A percentile compares a stretch with the other conserved stretches of the same genome.
Conservation (phyloP, 2,888 invertebrate species). For the Antitype chi region DNA sequence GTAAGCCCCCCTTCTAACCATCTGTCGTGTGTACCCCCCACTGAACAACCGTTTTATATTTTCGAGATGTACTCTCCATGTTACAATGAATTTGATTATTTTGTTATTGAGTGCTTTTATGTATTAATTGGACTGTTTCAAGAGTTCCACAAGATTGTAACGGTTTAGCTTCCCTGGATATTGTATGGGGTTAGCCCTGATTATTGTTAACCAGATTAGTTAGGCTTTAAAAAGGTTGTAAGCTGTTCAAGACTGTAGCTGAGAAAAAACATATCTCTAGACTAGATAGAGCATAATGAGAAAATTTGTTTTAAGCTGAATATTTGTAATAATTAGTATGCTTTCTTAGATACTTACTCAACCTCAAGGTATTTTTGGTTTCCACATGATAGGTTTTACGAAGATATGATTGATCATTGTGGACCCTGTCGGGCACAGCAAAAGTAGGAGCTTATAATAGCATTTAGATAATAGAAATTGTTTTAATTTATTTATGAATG, state of each 20-base stretch:
- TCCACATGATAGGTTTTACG: too few relatives aligned
- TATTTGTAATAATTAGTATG: neutral
- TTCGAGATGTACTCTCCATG: conserved; percentile 70
- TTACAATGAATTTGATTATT: conserved; percentile 75
- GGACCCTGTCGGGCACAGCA: too few relatives aligned
- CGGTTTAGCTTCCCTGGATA: conserved; percentile 15
- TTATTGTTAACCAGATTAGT: neutral
- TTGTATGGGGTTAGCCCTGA: neutral
- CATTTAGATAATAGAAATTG: too few relatives aligned
- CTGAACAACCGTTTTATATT: conserved; percentile 64
- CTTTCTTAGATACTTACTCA: neutral
- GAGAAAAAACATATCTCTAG: neutral
- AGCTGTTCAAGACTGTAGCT: neutral
- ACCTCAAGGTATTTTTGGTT: too few relatives aligned
- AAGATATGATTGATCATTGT: too few relatives aligned
- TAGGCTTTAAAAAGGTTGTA: neutral
- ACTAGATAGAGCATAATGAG: neutral
- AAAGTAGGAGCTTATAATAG: too few relatives aligned
- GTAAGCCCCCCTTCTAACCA: conserved; percentile 82
- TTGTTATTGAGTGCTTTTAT: conserved; percentile 74
- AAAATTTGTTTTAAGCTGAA: neutral
- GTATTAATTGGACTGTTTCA: conserved; percentile 59
- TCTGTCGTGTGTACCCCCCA: conserved; percentile 84
- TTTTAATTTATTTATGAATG: too few relatives aligned
- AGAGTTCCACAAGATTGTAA: conserved; percentile 33